Conservation (phyloP, 2,113 vertebrate species). For the Pseudolaguvia tuberculata region DNA sequence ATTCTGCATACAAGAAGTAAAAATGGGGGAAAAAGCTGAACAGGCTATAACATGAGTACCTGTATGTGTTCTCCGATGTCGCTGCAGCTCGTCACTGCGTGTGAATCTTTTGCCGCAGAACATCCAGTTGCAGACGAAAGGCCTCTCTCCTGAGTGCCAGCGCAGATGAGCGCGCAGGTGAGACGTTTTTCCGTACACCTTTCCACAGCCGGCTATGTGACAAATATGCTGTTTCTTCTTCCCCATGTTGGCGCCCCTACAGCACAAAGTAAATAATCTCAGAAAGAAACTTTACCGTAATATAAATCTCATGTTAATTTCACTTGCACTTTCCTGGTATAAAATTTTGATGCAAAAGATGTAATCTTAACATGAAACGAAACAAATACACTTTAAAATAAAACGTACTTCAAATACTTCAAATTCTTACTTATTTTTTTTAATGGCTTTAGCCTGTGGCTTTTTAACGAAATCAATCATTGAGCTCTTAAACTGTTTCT, state of each 20-base stretch:
- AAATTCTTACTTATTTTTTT: neutral
- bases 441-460: neutral
- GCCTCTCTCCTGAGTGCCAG: constrained; percentile 98
- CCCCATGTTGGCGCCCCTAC: constrained; percentile 88
- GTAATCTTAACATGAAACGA: neutral
- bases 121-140: constrained; percentile 98
- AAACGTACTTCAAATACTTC: neutral
- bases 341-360: too few relatives aligned
- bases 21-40: neutral
- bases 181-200: constrained; percentile 98
- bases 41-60: constrained; percentile 63
- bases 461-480: neutral
- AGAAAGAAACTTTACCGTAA: too few relatives aligned
- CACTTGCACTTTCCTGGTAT: too few relatives aligned
- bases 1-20: neutral
- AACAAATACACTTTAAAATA: neutral
- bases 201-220: constrained; percentile 95
- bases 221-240: constrained; percentile 99
- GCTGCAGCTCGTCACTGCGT: constrained; percentile 95
- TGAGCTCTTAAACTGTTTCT: neutral
- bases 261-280: too few relatives aligned
- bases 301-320: too few relatives aligned
- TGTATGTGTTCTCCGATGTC: constrained; percentile 97
- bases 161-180: constrained; percentile 97
- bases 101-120: constrained; percentile 99